phyloP scores from a whole-genome alignment of 2,113 vertebrate species.

The Crocuta crocuta region DNA sequence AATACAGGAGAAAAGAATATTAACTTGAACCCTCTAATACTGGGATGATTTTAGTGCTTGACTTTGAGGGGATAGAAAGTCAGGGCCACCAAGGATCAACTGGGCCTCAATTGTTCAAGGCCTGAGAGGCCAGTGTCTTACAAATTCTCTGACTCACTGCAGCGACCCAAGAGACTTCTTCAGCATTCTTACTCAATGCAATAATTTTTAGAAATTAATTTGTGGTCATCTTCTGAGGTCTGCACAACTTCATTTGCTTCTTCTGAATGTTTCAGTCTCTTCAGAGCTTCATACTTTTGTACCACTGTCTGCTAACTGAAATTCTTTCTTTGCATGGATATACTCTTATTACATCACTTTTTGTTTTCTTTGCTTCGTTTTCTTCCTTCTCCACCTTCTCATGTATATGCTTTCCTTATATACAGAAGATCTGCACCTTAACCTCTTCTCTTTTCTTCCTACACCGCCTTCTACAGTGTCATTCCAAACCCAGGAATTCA shows the following conservation, averaged over 20 bases:
- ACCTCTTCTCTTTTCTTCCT: neutral
- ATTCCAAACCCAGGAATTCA: neutral
- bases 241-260: neutral
- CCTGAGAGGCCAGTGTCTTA: neutral
- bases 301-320: neutral
- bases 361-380: neutral
- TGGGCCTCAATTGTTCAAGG: neutral
- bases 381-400: neutral
- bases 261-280: neutral
- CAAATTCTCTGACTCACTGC: neutral
- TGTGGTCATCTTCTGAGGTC: neutral
- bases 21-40: neutral
- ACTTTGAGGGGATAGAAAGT: neutral
- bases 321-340: neutral
- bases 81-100: neutral
- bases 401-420: neutral
- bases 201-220: constrained; percentile 6
- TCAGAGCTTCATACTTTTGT: neutral
- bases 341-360: neutral
- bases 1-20: neutral
- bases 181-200: neutral
- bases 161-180: neutral
- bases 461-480: neutral
- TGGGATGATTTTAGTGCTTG: neutral
- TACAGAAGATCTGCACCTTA: neutral